phyloP scores from a whole-genome alignment of 2,797 vertebrate species.

The Salmo trutta region DNA sequence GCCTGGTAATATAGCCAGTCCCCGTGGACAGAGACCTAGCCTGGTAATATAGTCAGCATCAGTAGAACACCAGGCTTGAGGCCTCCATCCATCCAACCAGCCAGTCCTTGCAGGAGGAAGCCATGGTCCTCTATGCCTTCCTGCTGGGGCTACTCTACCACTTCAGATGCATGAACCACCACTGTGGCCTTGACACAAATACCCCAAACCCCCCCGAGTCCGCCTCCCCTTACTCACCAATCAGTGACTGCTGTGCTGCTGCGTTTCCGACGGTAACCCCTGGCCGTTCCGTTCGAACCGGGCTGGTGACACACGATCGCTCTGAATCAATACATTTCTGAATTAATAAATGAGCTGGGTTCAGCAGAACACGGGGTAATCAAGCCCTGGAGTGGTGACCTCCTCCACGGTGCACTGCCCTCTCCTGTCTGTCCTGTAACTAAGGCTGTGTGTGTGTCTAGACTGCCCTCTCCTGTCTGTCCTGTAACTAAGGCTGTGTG shows the following conservation, averaged over 20 bases:
- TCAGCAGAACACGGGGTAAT: slow-evolving; percentile 47
- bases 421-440: too few relatives aligned
- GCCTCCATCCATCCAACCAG: slow-evolving; percentile 4
- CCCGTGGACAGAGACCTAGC: slow-evolving; percentile 14
- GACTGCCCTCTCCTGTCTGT: slow-evolving; percentile 7
- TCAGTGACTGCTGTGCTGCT: slow-evolving; percentile 53
- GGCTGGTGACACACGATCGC: slow-evolving; percentile 17
- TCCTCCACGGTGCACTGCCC: slow-evolving; percentile 47
- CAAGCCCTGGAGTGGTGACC: slow-evolving; percentile 58
- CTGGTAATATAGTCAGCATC: slow-evolving; percentile 44
- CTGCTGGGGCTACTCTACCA: slow-evolving; percentile 39
- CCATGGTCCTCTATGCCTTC: slow-evolving; percentile 29
- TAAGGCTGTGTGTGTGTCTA: background rate
- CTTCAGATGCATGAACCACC: slow-evolving; percentile 59
- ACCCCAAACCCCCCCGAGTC: slow-evolving; percentile 10
- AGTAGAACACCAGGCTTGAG: slow-evolving; percentile 13
- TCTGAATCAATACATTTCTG: slow-evolving; percentile 35
- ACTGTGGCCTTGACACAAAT: slow-evolving; percentile 43
- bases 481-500: too few relatives aligned
- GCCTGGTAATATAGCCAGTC: too few relatives aligned
- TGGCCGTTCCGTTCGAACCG: slow-evolving; percentile 36
- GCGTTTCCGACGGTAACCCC: slow-evolving; percentile 61
- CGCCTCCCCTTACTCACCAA: slow-evolving; percentile 50
- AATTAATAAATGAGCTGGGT: too few relatives aligned
- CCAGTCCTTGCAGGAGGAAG: slow-evolving; percentile 36